Conservation (phyloP, 1,140 invertebrate genomes). For the Cataglyphis hispanica region DNA sequence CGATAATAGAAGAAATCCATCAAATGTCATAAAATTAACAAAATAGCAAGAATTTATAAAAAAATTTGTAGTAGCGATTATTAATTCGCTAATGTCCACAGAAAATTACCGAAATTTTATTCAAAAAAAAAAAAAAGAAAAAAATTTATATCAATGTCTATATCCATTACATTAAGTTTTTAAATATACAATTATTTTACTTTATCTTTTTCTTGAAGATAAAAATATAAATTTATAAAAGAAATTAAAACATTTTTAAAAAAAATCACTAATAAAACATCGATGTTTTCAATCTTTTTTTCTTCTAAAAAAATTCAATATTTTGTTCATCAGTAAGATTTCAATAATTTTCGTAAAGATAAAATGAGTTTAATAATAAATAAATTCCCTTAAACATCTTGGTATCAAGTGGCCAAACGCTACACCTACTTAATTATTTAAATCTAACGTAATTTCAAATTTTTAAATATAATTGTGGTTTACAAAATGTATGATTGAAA, state of each 20-base stretch:
- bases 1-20: not conserved
- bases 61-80: not conserved
- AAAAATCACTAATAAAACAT: not conserved
- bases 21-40: not conserved
- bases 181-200: not conserved
- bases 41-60: not conserved
- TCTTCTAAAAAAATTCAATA: not conserved
- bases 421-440: too few relatives aligned
- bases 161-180: not conserved
- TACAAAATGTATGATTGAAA: too few relatives aligned
- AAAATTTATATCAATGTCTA: not conserved
- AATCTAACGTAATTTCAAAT: too few relatives aligned
- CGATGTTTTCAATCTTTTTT: too few relatives aligned
- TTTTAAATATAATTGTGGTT: too few relatives aligned
- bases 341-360: too few relatives aligned
- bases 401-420: too few relatives aligned
- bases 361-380: too few relatives aligned
- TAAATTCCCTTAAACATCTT: too few relatives aligned
- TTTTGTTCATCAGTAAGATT: too few relatives aligned
- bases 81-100: not conserved
- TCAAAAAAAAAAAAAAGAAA: too few relatives aligned
- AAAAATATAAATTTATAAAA: conserved; percentile 1
- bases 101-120: not conserved
- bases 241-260: not conserved
- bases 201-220: not conserved